phyloP scores from a whole-genome alignment of 2,888 invertebrate species.

The Protophormia terraenovae region DNA sequence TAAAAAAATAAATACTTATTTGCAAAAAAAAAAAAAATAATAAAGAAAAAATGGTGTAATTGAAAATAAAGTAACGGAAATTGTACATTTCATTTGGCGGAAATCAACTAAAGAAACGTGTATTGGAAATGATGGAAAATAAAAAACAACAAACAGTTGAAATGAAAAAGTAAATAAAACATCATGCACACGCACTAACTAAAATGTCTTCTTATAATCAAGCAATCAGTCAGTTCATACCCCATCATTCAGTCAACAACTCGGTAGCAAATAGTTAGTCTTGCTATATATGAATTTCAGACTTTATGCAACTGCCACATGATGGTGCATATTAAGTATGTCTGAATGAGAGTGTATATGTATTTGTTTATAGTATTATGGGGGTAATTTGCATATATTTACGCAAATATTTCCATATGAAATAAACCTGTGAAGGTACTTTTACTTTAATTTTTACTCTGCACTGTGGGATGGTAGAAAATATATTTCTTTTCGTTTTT shows the following conservation, averaged over 20 bases:
- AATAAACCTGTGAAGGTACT: neutral
- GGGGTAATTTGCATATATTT: slow-evolving; percentile 27
- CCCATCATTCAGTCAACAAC: neutral
- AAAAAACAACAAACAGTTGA: neutral
- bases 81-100: slow-evolving; percentile 42
- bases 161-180: neutral
- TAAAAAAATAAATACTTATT: neutral
- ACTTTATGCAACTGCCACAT: neutral
- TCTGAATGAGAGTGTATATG: too few species aligned
- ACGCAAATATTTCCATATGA: slow-evolving; percentile 23
- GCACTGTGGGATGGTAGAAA: neutral
- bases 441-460: neutral
- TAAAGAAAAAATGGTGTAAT: neutral
- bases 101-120: slow-evolving; percentile 31
- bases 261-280: too few species aligned
- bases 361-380: neutral
- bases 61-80: slow-evolving; percentile 39
- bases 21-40: neutral
- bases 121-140: neutral
- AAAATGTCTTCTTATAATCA: too few species aligned
- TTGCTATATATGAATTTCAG: too few species aligned
- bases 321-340: too few species aligned
- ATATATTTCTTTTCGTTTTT: too few species aligned
- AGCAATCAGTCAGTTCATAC: neutral
- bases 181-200: neutral